Conservation (phyloP, 2,888 invertebrate genomes). For the Myopa testacea region DNA sequence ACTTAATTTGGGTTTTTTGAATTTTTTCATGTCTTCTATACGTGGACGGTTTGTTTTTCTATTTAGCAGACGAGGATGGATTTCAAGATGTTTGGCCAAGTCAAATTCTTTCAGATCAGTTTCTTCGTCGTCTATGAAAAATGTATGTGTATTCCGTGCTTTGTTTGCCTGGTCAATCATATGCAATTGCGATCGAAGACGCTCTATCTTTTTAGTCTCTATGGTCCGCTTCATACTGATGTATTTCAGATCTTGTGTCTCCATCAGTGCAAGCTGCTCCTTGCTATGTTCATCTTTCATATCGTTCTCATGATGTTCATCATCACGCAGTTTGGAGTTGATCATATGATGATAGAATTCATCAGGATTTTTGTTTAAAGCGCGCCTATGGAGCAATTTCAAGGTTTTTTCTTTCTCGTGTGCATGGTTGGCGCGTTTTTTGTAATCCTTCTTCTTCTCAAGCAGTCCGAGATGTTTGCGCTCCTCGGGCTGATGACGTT, state of each 20-base stretch:
- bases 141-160: slow-evolving; percentile 80
- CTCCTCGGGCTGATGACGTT: slow-evolving; percentile 85
- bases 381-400: slow-evolving; percentile 83
- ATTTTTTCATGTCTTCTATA: slow-evolving; percentile 72
- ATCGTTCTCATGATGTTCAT: slow-evolving; percentile 76
- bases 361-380: slow-evolving; percentile 94
- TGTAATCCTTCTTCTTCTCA: slow-evolving; percentile 92
- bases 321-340: slow-evolving; percentile 79
- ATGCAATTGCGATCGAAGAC: slow-evolving; percentile 83
- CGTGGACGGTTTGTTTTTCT: slow-evolving; percentile 79
- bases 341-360: slow-evolving; percentile 99
- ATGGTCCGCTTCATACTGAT: slow-evolving; percentile 86
- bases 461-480: slow-evolving; percentile 83
- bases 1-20: slow-evolving; percentile 73
- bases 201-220: slow-evolving; percentile 77
- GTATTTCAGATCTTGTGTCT: slow-evolving; percentile 92
- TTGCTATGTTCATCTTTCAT: slow-evolving; percentile 82
- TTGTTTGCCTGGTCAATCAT: slow-evolving; percentile 80
- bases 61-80: slow-evolving; percentile 78
- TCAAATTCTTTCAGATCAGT: slow-evolving; percentile 72
- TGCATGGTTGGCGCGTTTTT: slow-evolving; percentile 80
- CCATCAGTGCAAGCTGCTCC: slow-evolving; percentile 89
- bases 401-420: slow-evolving; percentile 86
- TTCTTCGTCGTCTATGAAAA: slow-evolving; percentile 78
- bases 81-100: slow-evolving; percentile 78